Base-by-base conservation (phyloP, 2,888 invertebrate genomes). In the Nomada flava region DNA sequence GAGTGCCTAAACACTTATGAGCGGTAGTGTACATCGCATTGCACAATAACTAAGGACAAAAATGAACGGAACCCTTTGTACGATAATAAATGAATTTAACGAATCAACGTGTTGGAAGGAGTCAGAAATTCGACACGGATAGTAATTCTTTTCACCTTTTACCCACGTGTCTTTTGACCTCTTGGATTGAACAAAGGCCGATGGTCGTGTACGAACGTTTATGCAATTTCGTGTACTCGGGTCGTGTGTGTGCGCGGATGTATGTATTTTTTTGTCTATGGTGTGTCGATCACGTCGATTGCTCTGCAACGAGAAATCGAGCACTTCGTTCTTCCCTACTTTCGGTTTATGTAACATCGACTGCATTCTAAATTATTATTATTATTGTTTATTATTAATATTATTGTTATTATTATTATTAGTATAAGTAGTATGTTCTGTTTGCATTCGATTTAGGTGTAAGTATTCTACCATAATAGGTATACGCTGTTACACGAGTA, bases 261-360 rank as follows among this genome's bases (percentile, higher is more conserved):
- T 67, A 42, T 20, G 36, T 23, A 42, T 18, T 1, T 29, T 10
- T 59, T 42, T 47, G 18, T 47, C n/a, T n/a, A 20, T 15, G 53
- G 62, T 11, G 44, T 65, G 42, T 36, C n/a, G 2, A 55, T 63
- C 68, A 52, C 65, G 65, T 71, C 67, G 68, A 81, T 76, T 36
- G 50, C 50, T 29, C 26, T 50, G 59, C 13, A 68, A 60, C 18
- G 72, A 44, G 57, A 69, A 63, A 76, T 72, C 69, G 74, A 60
- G 57, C 26, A 62, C 42, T 68, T 74, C 63, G 47, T 76, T 83
- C 59, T 29, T 76, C 62, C 76, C 68, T 69, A 79, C 67, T 79
- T 84, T 86, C 84, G 60, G 70, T 84, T 81, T 87, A 68, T 76
- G 69, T 89, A 90, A 90, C 88, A 90, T 84, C 86, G 82, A 89